Conservation (phyloP, 1,140 invertebrate genomes). For the Eciton burchellii region DNA sequence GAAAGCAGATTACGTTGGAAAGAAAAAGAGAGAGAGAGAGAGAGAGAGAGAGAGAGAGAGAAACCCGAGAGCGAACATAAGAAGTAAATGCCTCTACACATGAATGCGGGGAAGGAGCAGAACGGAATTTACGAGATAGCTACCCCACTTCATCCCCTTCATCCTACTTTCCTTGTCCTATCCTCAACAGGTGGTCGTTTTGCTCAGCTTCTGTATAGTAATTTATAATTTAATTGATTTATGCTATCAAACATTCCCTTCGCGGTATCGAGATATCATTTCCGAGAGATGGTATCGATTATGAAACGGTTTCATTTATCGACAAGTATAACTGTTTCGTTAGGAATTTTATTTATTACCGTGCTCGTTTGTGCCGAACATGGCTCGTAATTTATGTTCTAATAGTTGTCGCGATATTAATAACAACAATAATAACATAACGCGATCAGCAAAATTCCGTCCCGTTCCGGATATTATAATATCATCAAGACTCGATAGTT, state of each 20-base stretch:
- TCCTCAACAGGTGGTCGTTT: conserved; percentile 85
- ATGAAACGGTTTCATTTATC: conserved; percentile 74
- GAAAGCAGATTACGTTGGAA: conserved; percentile 44
- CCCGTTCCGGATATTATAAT: too few relatives aligned
- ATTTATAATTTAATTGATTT: conserved; percentile 85
- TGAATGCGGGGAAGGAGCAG: conserved; percentile 73
- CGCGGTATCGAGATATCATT: conserved; percentile 54
- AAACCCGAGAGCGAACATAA: conserved; percentile 60
- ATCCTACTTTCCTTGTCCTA: conserved; percentile 76
- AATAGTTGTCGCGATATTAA: conserved; percentile 26
- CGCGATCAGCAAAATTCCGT: too few relatives aligned
- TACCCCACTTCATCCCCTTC: conserved; percentile 79
- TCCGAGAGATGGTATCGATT: conserved; percentile 79
- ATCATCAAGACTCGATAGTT: too few relatives aligned
- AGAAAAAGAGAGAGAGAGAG: too few relatives aligned
- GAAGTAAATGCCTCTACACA: conserved; percentile 70
- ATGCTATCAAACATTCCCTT: conserved; percentile 60
- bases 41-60: too few relatives aligned
- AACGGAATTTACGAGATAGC: conserved; percentile 85
- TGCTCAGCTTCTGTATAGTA: conserved; percentile 83
- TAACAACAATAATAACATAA: too few relatives aligned
- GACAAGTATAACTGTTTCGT: conserved; percentile 73
- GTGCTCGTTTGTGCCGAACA: conserved; percentile 14
- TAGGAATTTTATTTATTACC: conserved; percentile 51
- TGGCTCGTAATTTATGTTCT: neutral